Evolutionary conservation across 23 tunicate genomes (phyloP).

Genomic region (Trididemnum nubilum): DNA sequence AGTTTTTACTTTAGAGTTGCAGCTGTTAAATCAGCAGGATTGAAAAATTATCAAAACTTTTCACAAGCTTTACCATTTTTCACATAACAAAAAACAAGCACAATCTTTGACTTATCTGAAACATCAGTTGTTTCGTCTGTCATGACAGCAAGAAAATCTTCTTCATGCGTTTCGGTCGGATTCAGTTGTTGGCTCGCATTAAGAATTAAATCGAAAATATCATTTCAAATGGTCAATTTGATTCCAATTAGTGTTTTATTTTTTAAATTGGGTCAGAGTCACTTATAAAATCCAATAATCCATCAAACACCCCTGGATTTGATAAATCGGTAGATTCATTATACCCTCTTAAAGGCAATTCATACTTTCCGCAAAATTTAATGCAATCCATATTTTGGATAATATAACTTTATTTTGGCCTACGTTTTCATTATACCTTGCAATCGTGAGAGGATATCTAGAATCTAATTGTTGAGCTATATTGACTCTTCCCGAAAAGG

Average conservation of each 20-base stretch:
- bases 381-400: neutral
- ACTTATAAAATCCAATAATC: neutral
- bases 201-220: neutral
- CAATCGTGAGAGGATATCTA: conserved; percentile 1
- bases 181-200: too few species aligned
- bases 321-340: neutral
- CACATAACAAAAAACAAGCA: neutral
- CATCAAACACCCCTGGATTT: neutral
- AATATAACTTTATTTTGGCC: too few species aligned
- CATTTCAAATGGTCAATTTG: neutral
- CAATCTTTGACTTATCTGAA: too few species aligned
- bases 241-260: neutral
- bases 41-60: neutral
- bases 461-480: neutral
- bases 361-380: conserved; percentile 11
- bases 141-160: neutral
- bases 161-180: too few species aligned
- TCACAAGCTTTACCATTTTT: neutral
- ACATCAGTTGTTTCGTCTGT: neutral
- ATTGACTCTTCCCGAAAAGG: neutral
- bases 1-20: neutral
- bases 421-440: neutral
- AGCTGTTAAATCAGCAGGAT: neutral
- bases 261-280: neutral
- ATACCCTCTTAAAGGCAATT: conserved; percentile 10